Evolutionary conservation across 2,888 invertebrate genomes (phyloP), one percentile per base, ranked within the genome.

Genomic region (Adineta ricciae): DNA sequence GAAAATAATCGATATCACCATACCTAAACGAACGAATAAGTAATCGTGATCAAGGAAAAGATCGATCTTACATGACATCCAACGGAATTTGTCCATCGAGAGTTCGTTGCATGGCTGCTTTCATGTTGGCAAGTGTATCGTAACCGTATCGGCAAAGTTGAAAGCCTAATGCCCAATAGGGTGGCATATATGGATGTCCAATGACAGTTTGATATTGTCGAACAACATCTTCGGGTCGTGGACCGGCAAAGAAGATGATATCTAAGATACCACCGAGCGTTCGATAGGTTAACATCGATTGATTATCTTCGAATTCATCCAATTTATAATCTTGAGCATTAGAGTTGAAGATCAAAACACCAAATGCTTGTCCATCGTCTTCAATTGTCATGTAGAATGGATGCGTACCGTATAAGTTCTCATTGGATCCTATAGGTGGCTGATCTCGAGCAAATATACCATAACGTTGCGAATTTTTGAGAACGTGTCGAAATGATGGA

Each of bases 111-210:
- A 90, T 89, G 16, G 89, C 89, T 24, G 86, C 88, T 85, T 87
- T 87, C 49, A 90, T 86, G 72, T 89, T 88, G 27, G 86, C 86
- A 9, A 89, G 86, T 73, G 86, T 88, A 84, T 88, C 88, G 87
- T 90, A 90, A 84, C 90, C 90, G 88, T 89, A 94, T 92, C 93
- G 93, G 92, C 95, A 94, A 49, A 96, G 91, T 90, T 96, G 96
- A 90, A 95, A 96, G 1, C 96, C 96, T 0, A 96, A 92, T 0
- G 94, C 92, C 96, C 96, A 96, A 89, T 94, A 89, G 32, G 89
- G 89, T 16, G 88, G 89, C 88, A 89, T 87, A 84, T 88, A 88
- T 1, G 88, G 85, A 24, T 84, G 86, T 49, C 88, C 88, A 86
- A 87, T 85, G 87, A 90, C 89, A 87, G 87, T 86, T 8, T 89